phyloP scores from a whole-genome alignment of 2,888 invertebrate species.

The Dicyrtoma fusca region DNA sequence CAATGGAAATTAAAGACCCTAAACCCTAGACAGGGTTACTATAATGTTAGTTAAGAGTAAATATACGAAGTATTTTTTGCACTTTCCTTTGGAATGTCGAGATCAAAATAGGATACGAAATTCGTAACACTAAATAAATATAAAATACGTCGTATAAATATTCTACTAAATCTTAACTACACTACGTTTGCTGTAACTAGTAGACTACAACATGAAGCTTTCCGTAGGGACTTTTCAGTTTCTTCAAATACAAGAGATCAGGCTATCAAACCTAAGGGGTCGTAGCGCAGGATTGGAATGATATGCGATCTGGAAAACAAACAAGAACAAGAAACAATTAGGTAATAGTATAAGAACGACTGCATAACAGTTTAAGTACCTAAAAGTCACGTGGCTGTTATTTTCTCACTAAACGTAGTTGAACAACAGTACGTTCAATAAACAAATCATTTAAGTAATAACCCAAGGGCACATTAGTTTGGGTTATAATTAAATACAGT shows the following conservation, averaged over 20 bases:
- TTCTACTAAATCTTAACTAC: background rate
- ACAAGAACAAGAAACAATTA: background rate
- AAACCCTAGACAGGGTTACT: too few species aligned
- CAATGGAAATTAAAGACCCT: background rate
- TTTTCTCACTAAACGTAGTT: too few species aligned
- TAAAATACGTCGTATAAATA: background rate
- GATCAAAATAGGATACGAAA: constrained; percentile 24
- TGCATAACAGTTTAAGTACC: background rate
- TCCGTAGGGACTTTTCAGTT: background rate
- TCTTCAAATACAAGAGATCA: constrained; percentile 20
- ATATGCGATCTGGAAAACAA: constrained; percentile 5
- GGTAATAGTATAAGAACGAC: background rate
- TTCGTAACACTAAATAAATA: background rate
- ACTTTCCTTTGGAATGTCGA: constrained; percentile 26
- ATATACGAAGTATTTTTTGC: background rate
- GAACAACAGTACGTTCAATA: too few species aligned
- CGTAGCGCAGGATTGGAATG: constrained; percentile 12
- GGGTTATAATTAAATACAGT: too few species aligned
- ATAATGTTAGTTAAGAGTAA: too few species aligned
- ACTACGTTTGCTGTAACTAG: too few species aligned
- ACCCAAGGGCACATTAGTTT: too few species aligned
- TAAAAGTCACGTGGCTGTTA: background rate
- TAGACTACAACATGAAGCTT: too few species aligned
- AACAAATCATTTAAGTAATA: too few species aligned
- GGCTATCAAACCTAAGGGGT: constrained; percentile 11